Base-by-base conservation (phyloP, 2,888 invertebrate species). In the Eustalomyia histrio region DNA sequence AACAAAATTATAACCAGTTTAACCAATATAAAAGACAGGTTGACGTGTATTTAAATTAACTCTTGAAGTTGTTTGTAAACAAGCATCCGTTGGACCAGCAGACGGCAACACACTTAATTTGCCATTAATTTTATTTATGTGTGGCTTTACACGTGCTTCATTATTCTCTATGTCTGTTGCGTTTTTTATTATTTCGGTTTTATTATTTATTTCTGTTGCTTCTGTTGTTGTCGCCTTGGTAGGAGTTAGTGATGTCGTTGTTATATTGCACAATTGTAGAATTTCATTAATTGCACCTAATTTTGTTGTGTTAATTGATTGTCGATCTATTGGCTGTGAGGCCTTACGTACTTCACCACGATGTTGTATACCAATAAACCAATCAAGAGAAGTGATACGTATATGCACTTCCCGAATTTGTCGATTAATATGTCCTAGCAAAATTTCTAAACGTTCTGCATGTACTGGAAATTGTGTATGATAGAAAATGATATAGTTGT, bases 381-480 rank as follows among this genome's bases (percentile, higher is more conserved):
- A 88, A 72, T 88, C 87, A 58, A 86, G 87, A 0, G 85, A 84
- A 61, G 86, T 71, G 6, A 89, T 76, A 21, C 79, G 75, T 16
- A 88, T 43, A 69, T 88, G 85, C 12, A 85, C 80, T 12, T 86
- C 83, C 21, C 87, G 87, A n/a, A 89, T 72, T 64, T 83, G 83
- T 6, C 85, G 86, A 10, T 78, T 85, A 33, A 87, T 65, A 35
- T 83, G 73, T 17, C 71, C 8, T 64, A 89, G 24, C 18, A 85
- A 47, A 0, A 35, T n/a, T 58, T 86, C 85, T 64, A 88, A 43
- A 6, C 63, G 63, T 21, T 64, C 68, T 10, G 84, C 86, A 35
- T 87, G 85, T 0, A 63, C 88, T 88, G 24, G 9, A 76, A 21
- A n/a, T 39, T 39, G 10, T 39, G 12, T 39, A 39, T 29, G 17